Percentiles rank a stretch among this genome's conserved stretches.
These are phyloP conservation scores for Tuta absoluta DNA, from an alignment of 2,888 invertebrate genomes.

Conservation along the genomic window DNA sequence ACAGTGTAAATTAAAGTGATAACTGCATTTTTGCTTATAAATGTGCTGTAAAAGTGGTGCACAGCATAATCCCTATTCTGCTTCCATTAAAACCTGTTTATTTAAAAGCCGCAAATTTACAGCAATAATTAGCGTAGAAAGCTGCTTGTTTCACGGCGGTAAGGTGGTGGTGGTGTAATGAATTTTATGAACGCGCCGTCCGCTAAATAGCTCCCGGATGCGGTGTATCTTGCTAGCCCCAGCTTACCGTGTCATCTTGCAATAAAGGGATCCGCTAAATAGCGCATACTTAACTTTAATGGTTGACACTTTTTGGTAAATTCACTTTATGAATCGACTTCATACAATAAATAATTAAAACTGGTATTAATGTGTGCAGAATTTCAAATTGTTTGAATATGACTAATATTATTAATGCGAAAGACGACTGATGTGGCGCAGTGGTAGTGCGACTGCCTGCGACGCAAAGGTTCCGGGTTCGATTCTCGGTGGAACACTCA, in stretches of 20 bases:
- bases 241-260: slow-evolving; percentile 2
- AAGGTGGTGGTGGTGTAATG: slow-evolving; percentile 1
- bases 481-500: too few species aligned
- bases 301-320: neutral
- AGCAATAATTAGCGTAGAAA: neutral
- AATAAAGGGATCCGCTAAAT: neutral
- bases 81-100: neutral
- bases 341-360: neutral
- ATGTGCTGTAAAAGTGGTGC: neutral
- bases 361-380: too few species aligned
- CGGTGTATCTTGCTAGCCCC: neutral
- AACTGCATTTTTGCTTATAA: neutral
- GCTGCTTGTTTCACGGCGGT: neutral
- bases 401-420: too few species aligned
- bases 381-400: too few species aligned
- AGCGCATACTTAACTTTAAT: neutral
- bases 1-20: neutral
- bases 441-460: too few species aligned
- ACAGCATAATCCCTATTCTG: neutral
- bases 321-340: neutral
- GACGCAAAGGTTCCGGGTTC: too few species aligned
- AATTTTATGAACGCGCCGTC: neutral
- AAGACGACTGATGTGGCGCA: too few species aligned
- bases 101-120: neutral
- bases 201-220: neutral